Percentiles rank a stretch among this genome's conserved stretches.
Conservation (phyloP, 2,113 vertebrate species). For the Eupsittula cactorum region DNA sequence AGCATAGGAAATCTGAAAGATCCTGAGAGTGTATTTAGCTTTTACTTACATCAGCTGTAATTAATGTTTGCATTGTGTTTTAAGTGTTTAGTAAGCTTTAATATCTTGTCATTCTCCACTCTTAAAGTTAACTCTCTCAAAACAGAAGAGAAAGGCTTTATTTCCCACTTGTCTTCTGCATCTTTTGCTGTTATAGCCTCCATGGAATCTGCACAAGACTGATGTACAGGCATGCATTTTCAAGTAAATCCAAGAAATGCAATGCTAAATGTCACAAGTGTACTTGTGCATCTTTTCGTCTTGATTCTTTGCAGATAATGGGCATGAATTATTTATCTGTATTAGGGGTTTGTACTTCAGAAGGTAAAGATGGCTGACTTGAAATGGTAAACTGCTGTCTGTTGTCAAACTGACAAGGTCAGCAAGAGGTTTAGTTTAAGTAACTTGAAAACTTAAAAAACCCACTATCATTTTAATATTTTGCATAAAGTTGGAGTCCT, state of each 20-base stretch:
- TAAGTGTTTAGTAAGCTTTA: conserved; percentile 60
- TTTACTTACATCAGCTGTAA: conserved; percentile 61
- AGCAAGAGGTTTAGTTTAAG: conserved; percentile 11
- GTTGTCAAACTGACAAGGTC: neutral
- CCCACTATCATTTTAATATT: neutral
- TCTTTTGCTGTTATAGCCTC: conserved; percentile 58
- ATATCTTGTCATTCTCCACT: conserved; percentile 60
- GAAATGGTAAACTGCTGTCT: neutral
- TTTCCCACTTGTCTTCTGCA: conserved; percentile 58
- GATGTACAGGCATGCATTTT: conserved; percentile 43
- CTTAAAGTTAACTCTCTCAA: conserved; percentile 58
- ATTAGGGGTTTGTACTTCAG: neutral
- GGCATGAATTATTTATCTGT: neutral
- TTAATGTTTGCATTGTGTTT: conserved; percentile 50
- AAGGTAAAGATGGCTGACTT: neutral
- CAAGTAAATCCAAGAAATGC: conserved; percentile 54
- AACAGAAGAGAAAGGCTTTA: conserved; percentile 57
- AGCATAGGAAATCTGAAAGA: conserved; percentile 53
- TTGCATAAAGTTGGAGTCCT: neutral
- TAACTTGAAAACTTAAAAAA: neutral
- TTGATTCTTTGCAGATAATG: neutral
- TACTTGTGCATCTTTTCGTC: conserved; percentile 31
- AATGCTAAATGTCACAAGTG: conserved; percentile 17
- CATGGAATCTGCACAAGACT: conserved; percentile 35
- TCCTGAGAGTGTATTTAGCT: conserved; percentile 55